Base-by-base conservation (phyloP, 2,113 vertebrate genomes). In the Eurypyga helias region DNA sequence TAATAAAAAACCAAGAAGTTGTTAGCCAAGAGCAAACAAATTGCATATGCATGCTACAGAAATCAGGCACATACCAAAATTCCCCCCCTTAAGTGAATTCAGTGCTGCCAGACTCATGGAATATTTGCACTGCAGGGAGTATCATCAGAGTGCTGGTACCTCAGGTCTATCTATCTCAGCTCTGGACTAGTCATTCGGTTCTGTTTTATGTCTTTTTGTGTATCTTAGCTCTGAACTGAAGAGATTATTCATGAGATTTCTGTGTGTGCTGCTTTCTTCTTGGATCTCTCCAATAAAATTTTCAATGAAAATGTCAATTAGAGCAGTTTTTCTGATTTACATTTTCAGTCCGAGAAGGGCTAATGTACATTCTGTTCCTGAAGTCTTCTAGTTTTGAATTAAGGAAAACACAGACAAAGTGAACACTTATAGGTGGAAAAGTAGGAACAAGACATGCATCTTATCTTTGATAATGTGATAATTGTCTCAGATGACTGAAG, bases 11-110 rank as follows among this genome's bases (percentile, higher is more conserved):
- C 66, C 9, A 70, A 75, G n/a, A 55, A 17, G 26, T 75, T 80
- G 73, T 79, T 58, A 96, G 64, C 36, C 41, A 87, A 92, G 77
- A 89, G 83, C 45, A 94, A 96, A 94, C 92, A 91, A 95, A 93
- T 87, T 95, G 49, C 85, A 90, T 96, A 96, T 96, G 89, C 34
- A 76, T 51, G 55, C 43, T 55, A 38, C 66, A 86, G 48, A 89
- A 91, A 93, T 79, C 69, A 87, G 54, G 15, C 70, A 83, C 28
- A 52, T 60, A 83, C 72, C 58, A 51, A 0, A 0, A 79, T 28
- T 36, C 7, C 17, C 8, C 8, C 55, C 43, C 69, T 70, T 70
- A 38, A 96, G 85, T 48, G 6, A 66, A 90, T 77, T 88, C 58
- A 38, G 31, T 57, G 38, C 34, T 87, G 88, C 60, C 64, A 94